Base-by-base conservation (phyloP, 2,888 invertebrate genomes). In the Noctua pronuba region DNA sequence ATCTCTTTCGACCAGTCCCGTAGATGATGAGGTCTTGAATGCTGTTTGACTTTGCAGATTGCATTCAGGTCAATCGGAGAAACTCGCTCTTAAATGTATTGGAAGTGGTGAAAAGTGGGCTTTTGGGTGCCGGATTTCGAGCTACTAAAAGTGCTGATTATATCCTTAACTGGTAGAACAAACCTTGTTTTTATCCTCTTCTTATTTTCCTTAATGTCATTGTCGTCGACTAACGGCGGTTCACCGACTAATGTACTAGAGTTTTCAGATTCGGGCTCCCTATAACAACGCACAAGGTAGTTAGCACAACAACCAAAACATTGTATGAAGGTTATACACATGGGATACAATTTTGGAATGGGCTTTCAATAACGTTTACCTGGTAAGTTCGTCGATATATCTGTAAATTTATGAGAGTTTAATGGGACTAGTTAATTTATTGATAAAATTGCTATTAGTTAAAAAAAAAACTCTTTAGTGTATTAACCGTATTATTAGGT, bases 161-260 rank as follows among this genome's bases (percentile, higher is more conserved):
- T 60, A 60, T 38, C 38, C 24, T 38, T n/a, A 65, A 6, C 16
- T 16, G 24, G 24, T 65, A 41, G 1, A 13, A 65, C 64, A 41
- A 65, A 96, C 97, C 97, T 93, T 71, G 95, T 94, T 86, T 96
- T 96, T 82, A 96, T 95, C 86, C 93, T 92, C 80, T 95, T 96
- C 86, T 94, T 96, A 69, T 90, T 89, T 55, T 96, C 95, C 85
- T 92, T 94, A 21, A 75, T 87, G 18, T 95, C 95, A 13, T 78
- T 81, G 58, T 96, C 96, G 24, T 93, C 93, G 24, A 95, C 86
- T 73, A 95, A 86, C 0, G 96, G 96, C 5, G 95, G 94, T 83
- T 96, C 96, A 1, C 95, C 96, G 16, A 96, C 93, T 78, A 96
- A 88, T 38, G 96, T 96, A 82, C 94, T 95, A 6, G 96, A 95